Conservation (phyloP, 2,113 vertebrate species). For the Taxidea taxus region DNA sequence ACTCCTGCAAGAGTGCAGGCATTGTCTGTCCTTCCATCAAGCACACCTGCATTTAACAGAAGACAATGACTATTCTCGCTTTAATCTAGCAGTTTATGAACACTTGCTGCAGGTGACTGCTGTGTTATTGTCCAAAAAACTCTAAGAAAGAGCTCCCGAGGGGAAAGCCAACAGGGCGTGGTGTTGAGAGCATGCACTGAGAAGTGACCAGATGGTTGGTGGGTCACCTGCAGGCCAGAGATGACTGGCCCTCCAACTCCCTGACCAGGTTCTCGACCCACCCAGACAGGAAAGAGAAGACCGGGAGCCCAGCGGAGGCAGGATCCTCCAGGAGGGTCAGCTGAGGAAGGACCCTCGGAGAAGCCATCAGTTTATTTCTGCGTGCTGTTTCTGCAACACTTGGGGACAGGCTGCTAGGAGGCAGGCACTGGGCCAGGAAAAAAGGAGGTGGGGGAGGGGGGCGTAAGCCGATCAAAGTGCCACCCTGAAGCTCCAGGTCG, state of each 20-base stretch:
- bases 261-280: neutral
- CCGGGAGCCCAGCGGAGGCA: neutral
- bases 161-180: neutral
- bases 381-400: neutral
- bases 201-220: neutral
- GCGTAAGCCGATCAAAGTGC: neutral
- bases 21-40: neutral
- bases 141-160: neutral
- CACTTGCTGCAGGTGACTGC: neutral
- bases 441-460: neutral
- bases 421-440: neutral
- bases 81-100: neutral
- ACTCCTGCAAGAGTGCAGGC: neutral
- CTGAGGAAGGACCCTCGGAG: neutral
- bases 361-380: neutral
- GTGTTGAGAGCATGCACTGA: neutral
- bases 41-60: neutral
- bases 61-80: neutral
- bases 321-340: neutral
- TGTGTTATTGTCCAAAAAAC: neutral
- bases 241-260: neutral
- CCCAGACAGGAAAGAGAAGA: neutral
- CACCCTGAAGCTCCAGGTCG: neutral
- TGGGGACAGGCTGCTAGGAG: rapidly evolving
- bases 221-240: neutral